Evolutionary conservation across 2,888 invertebrate species (phyloP), one percentile per base, ranked within the genome.

Genomic region (Achlya flavicornis): DNA sequence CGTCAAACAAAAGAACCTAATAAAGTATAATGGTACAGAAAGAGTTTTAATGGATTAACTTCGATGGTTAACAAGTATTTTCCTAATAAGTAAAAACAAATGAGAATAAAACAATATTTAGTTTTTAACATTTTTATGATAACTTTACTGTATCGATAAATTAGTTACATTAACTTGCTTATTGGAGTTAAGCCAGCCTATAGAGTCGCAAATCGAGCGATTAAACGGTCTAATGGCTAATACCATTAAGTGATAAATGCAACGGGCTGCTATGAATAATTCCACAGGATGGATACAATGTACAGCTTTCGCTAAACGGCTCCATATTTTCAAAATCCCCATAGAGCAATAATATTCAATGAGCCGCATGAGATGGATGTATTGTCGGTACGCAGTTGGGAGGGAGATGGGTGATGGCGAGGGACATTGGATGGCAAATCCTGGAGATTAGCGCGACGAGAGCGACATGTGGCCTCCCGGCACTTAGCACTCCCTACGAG

Each of bases 311-410:
- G 85, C 88, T 93, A 93, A 93, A 92, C 92, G 93, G 91, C 88
- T 93, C 91, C 93, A 93, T 93, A 93, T 93, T 93, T 93, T 92
- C 90, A 91, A 92, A 93, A 93, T 93, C 93, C 93, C 93, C 85
- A 92, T 90, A 92, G 93, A 91, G 92, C 93, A 93, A 93, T 93
- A 93, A 93, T 92, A 92, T 93, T 92, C 92, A 92, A 92, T 92
- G 92, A 90, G 90, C 79, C 84, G 83, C 77, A 81, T 81, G 93
- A 90, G 90, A 93, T 81, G 82, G 86, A 83, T 83, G 83, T 86
- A 90, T 84, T 78, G 76, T 75, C 69, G 65, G 63, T 70, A 62
- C 68, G 67, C 74, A 71, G 73, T 75, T 71, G 76, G 68, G 83
- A 91, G 81, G 69, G 87, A 79, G 92, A 92, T 48, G 76, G 78